phyloP scores from a whole-genome alignment of 1,140 invertebrate genomes.

The Nymphalis io region DNA sequence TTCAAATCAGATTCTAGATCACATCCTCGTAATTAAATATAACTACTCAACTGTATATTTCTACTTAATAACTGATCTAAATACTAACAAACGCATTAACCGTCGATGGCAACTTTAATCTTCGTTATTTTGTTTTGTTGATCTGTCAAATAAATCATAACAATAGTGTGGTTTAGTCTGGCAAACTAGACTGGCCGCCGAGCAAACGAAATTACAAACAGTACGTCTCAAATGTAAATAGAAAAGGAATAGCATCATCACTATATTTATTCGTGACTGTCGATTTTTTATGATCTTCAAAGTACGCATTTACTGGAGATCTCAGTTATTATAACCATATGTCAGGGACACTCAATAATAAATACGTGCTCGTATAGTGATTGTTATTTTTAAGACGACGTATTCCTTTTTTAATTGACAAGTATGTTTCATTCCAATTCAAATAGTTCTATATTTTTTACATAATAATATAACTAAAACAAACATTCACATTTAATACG shows the following conservation, averaged over 20 bases:
- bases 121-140: constrained; percentile 19
- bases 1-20: too few relatives aligned
- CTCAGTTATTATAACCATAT: constrained; percentile 17
- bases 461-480: too few relatives aligned
- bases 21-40: neutral
- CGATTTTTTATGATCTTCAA: constrained; percentile 47
- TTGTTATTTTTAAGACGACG: too few relatives aligned
- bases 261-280: constrained; percentile 46
- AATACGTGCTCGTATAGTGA: neutral
- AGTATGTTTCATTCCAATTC: too few relatives aligned
- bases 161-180: constrained; percentile 33
- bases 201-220: constrained; percentile 9
- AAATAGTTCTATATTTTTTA: too few relatives aligned
- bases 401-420: too few relatives aligned
- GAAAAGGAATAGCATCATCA: constrained; percentile 46
- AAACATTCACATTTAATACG: too few relatives aligned
- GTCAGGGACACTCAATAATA: neutral
- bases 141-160: constrained; percentile 34
- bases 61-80: neutral
- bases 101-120: constrained; percentile 11
- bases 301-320: constrained; percentile 20
- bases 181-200: constrained; percentile 9
- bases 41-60: too few relatives aligned
- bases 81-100: neutral
- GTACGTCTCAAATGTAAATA: constrained; percentile 41